phyloP scores from a whole-genome alignment of 2,113 vertebrate species.

The Erpornis zantholeuca region DNA sequence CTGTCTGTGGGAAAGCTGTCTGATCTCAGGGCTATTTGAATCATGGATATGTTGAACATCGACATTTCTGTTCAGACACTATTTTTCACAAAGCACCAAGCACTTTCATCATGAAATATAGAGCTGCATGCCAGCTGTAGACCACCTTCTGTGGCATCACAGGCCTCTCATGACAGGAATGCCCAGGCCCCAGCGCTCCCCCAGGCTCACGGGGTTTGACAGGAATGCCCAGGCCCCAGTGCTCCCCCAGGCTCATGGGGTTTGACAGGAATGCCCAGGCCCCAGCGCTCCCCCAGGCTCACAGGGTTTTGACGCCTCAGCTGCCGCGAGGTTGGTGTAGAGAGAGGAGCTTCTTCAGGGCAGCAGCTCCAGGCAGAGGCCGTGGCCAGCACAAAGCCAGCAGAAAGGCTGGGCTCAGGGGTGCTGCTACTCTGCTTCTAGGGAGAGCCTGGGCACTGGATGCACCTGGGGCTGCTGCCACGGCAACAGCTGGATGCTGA shows the following conservation, averaged over 20 bases:
- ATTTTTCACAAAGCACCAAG: background rate
- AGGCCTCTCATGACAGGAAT: background rate
- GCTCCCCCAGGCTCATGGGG: too few species aligned
- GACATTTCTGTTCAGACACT: background rate
- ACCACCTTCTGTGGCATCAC: background rate
- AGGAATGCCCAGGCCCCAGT: too few species aligned
- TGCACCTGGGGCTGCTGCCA: background rate
- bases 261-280: too few species aligned
- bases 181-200: too few species aligned
- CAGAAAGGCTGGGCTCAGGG: background rate
- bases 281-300: too few species aligned
- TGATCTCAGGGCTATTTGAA: background rate
- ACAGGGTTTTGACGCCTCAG: fast-evolving
- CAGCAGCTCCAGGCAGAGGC: background rate
- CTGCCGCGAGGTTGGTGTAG: fast-evolving
- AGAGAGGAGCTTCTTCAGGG: background rate
- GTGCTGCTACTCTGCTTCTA: background rate
- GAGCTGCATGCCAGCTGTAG: background rate
- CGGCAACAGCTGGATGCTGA: background rate
- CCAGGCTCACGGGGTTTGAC: too few species aligned
- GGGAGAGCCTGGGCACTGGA: background rate
- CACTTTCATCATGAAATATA: background rate
- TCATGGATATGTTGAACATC: background rate
- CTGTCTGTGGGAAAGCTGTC: background rate
- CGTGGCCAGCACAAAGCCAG: background rate